These are phyloP conservation scores for Theocolax elegans DNA, from an alignment of 1,140 invertebrate genomes.

Conservation along the genomic window DNA sequence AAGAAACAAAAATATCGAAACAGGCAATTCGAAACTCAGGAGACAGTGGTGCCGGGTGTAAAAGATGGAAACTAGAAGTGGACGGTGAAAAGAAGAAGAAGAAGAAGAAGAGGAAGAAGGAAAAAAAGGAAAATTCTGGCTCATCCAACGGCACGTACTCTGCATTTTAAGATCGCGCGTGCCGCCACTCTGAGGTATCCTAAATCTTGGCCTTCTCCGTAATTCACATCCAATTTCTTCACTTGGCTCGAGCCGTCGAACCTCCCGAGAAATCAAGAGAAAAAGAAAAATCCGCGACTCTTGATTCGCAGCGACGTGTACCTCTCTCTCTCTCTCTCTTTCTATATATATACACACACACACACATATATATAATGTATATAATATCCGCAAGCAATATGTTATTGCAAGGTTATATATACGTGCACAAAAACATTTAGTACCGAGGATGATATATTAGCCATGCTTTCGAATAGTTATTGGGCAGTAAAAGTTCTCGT, in stretches of 20 bases:
- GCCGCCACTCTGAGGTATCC: conserved; percentile 4
- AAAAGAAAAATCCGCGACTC: no score
- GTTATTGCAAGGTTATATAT: not conserved
- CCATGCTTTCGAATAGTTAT: not conserved
- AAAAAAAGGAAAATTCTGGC: conserved; percentile 18
- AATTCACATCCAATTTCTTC: conserved; percentile 37
- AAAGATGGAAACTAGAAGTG: no score
- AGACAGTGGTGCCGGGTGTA: no score
- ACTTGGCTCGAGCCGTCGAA: not conserved
- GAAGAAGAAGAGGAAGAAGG: not conserved
- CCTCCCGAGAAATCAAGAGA: conserved; percentile 14
- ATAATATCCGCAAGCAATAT: conserved; percentile 14
- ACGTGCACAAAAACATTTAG: not conserved
- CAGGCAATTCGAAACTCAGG: no score
- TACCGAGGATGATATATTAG: not conserved
- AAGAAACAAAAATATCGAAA: no score
- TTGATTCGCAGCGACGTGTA: no score
- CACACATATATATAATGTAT: not conserved
- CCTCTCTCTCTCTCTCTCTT: no score
- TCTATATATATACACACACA: no score
- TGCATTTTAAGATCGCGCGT: conserved; percentile 32
- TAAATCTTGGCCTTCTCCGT: conserved; percentile 28
- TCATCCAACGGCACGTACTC: conserved; percentile 26
- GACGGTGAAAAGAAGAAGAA: not conserved
- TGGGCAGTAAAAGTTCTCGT: not conserved